These are phyloP conservation scores for Pteromalus puparum DNA, from an alignment of 1,140 invertebrate genomes.

Conservation along the genomic window DNA sequence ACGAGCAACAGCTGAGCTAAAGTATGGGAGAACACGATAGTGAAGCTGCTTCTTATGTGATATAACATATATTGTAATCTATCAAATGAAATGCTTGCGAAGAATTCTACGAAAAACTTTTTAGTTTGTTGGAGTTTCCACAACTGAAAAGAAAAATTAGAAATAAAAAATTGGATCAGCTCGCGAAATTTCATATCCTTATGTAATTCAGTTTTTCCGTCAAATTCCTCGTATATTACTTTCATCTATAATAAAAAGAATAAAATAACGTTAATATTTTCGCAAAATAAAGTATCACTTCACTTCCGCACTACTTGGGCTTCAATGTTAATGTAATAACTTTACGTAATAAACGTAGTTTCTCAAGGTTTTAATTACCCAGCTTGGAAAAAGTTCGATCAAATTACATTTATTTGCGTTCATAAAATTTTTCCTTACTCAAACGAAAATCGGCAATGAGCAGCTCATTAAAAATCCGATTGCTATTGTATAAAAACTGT, in stretches of 20 bases:
- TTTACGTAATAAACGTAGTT: not conserved
- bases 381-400: not conserved
- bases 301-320: not conserved
- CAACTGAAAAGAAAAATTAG: too few species aligned
- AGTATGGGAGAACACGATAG: too few species aligned
- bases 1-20: too few species aligned
- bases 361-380: not conserved
- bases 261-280: not conserved
- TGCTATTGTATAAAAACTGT: not conserved
- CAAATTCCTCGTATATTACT: too few species aligned
- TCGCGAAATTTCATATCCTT: too few species aligned
- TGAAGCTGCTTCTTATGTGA: too few species aligned
- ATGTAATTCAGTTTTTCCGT: too few species aligned
- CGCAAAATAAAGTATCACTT: not conserved
- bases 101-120: too few species aligned
- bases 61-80: too few species aligned
- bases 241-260: not conserved
- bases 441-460: not conserved
- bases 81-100: too few species aligned
- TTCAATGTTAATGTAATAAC: not conserved
- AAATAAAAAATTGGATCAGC: too few species aligned
- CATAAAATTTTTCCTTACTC: not conserved
- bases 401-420: not conserved
- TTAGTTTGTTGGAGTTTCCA: too few species aligned
- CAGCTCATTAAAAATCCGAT: not conserved